Conservation (phyloP, 1,140 invertebrate genomes). For the Drosophila varians region DNA sequence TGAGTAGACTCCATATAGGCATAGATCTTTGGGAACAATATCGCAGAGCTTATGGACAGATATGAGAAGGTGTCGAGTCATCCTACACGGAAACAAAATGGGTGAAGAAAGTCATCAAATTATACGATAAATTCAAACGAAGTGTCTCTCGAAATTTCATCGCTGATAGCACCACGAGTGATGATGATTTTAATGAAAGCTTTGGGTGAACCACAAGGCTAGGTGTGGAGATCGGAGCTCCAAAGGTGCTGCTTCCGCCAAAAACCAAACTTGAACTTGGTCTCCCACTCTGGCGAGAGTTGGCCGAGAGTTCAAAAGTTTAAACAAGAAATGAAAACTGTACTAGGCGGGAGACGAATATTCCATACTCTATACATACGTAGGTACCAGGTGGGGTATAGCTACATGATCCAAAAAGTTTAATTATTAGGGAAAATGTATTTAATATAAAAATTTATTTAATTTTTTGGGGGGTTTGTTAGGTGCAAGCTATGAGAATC, state of each 20-base stretch:
- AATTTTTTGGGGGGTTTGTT: too few species aligned
- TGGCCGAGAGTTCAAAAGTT: conserved; percentile 60
- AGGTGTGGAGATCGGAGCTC: conserved; percentile 17
- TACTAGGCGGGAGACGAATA: too few species aligned
- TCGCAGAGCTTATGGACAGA: neutral
- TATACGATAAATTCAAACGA: conserved; percentile 1
- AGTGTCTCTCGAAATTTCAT: conserved; percentile 40
- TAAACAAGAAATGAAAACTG: conserved; percentile 26
- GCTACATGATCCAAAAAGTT: too few species aligned
- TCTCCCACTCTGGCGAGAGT: conserved; percentile 24
- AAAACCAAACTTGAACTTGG: conserved; percentile 55
- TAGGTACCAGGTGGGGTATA: too few species aligned
- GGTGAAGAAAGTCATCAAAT: conserved; percentile 11
- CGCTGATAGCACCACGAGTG: conserved; percentile 42
- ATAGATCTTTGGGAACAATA: neutral
- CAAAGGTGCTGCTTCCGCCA: conserved; percentile 13
- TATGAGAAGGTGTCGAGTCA: conserved; percentile 20
- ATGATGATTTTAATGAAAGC: conserved; percentile 36
- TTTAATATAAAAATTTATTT: too few species aligned
- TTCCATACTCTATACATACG: too few species aligned
- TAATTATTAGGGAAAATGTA: too few species aligned
- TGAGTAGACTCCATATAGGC: neutral
- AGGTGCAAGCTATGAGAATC: too few species aligned
- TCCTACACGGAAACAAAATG: conserved; percentile 7
- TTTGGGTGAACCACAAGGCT: conserved; percentile 1